Base-by-base conservation (phyloP, 2,113 vertebrate species). In the Colossoma macropomum region DNA sequence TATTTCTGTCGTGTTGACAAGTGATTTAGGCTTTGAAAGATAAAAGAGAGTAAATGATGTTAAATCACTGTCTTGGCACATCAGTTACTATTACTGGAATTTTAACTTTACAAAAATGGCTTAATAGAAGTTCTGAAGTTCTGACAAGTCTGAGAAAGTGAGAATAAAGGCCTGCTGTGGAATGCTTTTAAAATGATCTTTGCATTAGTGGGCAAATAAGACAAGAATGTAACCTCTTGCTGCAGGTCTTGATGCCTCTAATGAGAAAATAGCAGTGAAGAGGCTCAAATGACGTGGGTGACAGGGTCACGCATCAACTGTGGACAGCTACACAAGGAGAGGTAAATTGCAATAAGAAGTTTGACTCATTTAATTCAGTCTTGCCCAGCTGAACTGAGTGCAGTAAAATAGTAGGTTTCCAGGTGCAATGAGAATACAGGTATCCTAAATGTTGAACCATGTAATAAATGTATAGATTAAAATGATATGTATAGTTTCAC, bases 181-280 rank as follows among this genome's bases (percentile, higher is more conserved):
- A 81, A 74, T 81, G 23, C 56, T 62, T 32, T 81, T 75, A 71
- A 41, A 50, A 60, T 76, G 54, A 41, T 62, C 56, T 60, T 60
- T 11, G 21, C 12, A 4, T 59, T 73, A 45, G 17, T 32, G 25
- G n/a, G 28, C 32, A 71, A 71, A 71, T 21, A 71, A 21, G 48
- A 75, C 73, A 59, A 48, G 83, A 80, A 76, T 85, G 77, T 70
- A 59, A 85, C 65, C 52, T 75, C 34, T 85, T 30, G 25, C 72
- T 70, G 75, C 50, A 50, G 27, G 63, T 50, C 65, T 19, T 56
- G 32, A 25, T 59, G 74, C 75, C 38, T 79, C 50, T 50, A 81
- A 70, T 80, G 48, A 76, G n/a, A 75, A 69, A 84, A 66, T 68
- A 48, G 27, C 56, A n/a, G 70, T 75, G 27, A 63, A 45, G 45